phyloP scores from a whole-genome alignment of 2,888 invertebrate genomes.

The Torymus aiolomorphi region DNA sequence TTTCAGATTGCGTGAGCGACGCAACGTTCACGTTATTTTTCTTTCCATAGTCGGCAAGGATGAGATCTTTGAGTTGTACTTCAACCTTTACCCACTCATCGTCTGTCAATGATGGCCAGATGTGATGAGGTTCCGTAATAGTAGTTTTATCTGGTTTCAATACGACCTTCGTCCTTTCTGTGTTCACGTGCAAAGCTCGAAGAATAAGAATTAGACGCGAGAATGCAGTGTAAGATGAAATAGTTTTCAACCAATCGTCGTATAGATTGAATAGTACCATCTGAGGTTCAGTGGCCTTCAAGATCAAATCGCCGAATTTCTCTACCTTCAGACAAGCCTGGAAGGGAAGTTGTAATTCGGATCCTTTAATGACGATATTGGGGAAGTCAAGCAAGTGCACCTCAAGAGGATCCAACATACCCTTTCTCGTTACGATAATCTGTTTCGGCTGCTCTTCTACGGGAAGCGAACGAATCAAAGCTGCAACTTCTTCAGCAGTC shows the following conservation, averaged over 20 bases:
- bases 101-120: conserved; percentile 98
- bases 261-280: conserved; percentile 99
- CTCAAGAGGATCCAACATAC: conserved; percentile 99
- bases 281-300: conserved; percentile 99
- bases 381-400: conserved; percentile 99
- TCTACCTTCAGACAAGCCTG: conserved; percentile 99
- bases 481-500: conserved; percentile 99
- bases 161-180: conserved; percentile 98
- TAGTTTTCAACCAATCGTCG: conserved; percentile 99
- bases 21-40: conserved; percentile 99
- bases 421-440: conserved; percentile 99
- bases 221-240: conserved; percentile 97
- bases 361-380: conserved; percentile 99
- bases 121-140: conserved; percentile 99
- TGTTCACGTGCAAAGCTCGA: conserved; percentile 98
- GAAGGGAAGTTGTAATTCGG: conserved; percentile 98
- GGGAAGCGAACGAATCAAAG: conserved; percentile 97
- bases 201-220: conserved; percentile 97
- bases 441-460: conserved; percentile 99
- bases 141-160: conserved; percentile 99
- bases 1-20: conserved; percentile 98
- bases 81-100: conserved; percentile 99
- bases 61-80: conserved; percentile 97
- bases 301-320: conserved; percentile 98
- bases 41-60: conserved; percentile 99